phyloP scores from a whole-genome alignment of 2,113 vertebrate genomes.

The Gracilinanus agilis region DNA sequence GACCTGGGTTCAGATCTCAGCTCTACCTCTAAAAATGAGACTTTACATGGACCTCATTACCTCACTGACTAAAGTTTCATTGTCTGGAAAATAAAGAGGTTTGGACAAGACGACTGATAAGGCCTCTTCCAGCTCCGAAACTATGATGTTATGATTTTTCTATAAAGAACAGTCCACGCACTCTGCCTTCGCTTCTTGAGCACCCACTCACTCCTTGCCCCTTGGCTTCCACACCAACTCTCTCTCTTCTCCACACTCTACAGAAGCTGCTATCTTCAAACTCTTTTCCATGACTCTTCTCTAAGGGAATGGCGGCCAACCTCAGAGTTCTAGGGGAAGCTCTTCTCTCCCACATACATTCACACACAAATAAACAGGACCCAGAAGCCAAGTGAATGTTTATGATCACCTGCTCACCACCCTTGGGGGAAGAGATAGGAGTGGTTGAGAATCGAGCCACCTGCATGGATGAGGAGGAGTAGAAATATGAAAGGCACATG shows the following conservation, averaged over 20 bases:
- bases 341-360: not conserved
- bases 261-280: not conserved
- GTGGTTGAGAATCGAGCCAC: not conserved
- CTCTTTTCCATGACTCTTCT: not conserved
- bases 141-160: not conserved
- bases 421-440: not conserved
- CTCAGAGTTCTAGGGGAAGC: not conserved
- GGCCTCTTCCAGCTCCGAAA: not conserved
- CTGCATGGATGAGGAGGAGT: not conserved
- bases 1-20: not conserved
- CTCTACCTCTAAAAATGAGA: not conserved
- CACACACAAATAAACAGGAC: not conserved
- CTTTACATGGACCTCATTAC: not conserved
- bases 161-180: not conserved
- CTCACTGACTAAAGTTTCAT: not conserved
- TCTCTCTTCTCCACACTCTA: not conserved
- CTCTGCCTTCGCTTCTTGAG: not conserved
- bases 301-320: not conserved
- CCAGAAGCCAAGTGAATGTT: not conserved
- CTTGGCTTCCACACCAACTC: not conserved
- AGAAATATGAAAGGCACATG: not conserved
- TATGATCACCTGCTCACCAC: not conserved
- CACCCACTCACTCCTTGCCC: not conserved
- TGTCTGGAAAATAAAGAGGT: not conserved
- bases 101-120: not conserved